phyloP scores from a whole-genome alignment of 2,113 vertebrate genomes.

The Mormyrus lacerda region DNA sequence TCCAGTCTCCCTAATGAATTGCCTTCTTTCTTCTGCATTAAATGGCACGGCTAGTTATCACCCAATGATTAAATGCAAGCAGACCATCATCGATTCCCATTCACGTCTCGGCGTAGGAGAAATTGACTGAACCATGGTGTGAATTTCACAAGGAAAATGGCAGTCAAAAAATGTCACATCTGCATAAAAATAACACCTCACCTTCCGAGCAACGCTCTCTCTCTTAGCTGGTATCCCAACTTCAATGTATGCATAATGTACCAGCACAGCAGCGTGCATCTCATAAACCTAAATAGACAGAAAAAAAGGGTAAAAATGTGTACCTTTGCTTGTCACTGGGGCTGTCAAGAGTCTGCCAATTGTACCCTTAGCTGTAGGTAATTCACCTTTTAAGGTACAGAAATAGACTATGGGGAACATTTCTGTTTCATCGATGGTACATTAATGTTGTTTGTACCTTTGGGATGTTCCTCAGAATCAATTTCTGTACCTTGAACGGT shows the following conservation, averaged over 20 bases:
- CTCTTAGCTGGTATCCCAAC: background rate
- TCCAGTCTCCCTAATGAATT: constrained; percentile 54
- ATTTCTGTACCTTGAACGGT: background rate
- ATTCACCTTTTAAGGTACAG: too few species aligned
- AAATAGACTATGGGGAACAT: too few species aligned
- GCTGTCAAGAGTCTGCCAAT: too few species aligned
- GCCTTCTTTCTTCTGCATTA: constrained; percentile 36
- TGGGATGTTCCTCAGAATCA: background rate
- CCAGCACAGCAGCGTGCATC: background rate
- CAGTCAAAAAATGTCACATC: constrained; percentile 39
- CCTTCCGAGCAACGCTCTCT: background rate
- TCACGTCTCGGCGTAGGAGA: constrained; percentile 19
- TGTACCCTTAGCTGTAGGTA: too few species aligned
- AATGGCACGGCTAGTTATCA: constrained; percentile 56
- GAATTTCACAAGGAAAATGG: constrained; percentile 48
- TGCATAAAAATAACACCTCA: constrained; percentile 2
- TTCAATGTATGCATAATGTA: background rate
- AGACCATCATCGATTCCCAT: constrained; percentile 56
- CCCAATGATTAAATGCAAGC: constrained; percentile 59
- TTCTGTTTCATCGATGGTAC: too few species aligned
- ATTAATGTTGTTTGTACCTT: too few species aligned
- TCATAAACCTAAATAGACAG: background rate
- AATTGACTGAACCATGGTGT: constrained; percentile 27
- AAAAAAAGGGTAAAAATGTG: background rate
- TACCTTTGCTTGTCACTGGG: too few species aligned